Evolutionary conservation across 1,140 invertebrate genomes (phyloP), one percentile per base, ranked within the genome.

Genomic region (Cotesia vestalis): DNA sequence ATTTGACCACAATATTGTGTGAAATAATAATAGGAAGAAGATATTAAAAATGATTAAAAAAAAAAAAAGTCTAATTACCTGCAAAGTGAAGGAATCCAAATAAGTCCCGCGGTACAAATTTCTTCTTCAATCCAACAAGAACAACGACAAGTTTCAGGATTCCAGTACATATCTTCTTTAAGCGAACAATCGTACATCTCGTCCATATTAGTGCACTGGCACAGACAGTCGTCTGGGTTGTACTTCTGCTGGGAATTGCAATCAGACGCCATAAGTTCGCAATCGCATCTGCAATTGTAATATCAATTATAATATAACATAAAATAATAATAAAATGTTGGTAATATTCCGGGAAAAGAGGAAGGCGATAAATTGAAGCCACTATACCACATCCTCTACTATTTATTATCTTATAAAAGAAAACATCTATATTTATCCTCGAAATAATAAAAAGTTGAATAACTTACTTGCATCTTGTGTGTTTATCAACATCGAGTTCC

Each of bases 401-500:
- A 27, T 27, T 27, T 27, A 27, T 27, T 27, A 27, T 27, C 27
- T 27, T 27, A 27, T 27, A 27, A 27, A 27, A 27, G 27, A 3
- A 27, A 27, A 27, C 27, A 27, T 27, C 27, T 27, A 27, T 27
- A 27, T 27, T 27, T 27, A 27, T 27, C 27, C 27, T 27, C 27
- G 27, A 27, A 27, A 27, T 27, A 27, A 27, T 27, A 27, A 27
- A 27, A 27, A 27, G 27, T 20, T 52, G 51, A 63, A 6, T 2
- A 36, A 69, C 73, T 75, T 61, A 78, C 77, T 69, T 75, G 77
- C 77, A 78, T 36, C 62, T 64, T 14, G 8, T 60, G 38, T 78
- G 75, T 9, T 76, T 70, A 9, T 76, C 66, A 61, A 78, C 62
- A 0, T 57, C 12, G 9, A 78, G 57, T 4, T 46, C 46, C 55